A percentile compares a stretch with the other conserved stretches of the same genome.
These are phyloP conservation scores for Hippocampus mohnikei DNA, from an alignment of 2,113 vertebrate species.

Conservation along the genomic window DNA sequence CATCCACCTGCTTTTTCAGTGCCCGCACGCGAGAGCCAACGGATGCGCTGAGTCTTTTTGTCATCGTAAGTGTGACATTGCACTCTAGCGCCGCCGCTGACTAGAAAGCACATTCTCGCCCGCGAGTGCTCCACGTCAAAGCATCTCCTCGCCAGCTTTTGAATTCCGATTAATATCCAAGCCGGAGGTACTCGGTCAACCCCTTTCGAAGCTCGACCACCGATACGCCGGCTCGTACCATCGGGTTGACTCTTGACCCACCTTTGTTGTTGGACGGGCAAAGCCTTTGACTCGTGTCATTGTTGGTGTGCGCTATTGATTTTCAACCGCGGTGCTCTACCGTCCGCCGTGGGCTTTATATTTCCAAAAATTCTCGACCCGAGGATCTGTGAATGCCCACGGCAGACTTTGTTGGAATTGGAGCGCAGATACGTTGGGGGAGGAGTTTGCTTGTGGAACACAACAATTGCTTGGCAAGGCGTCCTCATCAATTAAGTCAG, in stretches of 20 bases:
- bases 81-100: slow-evolving; percentile 18
- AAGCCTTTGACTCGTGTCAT: slow-evolving; percentile 48
- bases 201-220: slow-evolving; percentile 27
- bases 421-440: neutral
- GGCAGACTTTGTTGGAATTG: slow-evolving; percentile 34
- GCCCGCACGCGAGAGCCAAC: slow-evolving; percentile 22
- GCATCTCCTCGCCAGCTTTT: neutral
- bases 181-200: slow-evolving; percentile 11
- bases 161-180: slow-evolving; percentile 7
- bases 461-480: neutral
- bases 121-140: neutral
- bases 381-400: neutral
- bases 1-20: slow-evolving; percentile 60
- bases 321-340: slow-evolving; percentile 19
- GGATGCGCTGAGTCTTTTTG: slow-evolving; percentile 34
- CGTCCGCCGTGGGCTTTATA: slow-evolving; percentile 32
- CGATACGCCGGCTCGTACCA: slow-evolving; percentile 46
- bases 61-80: slow-evolving; percentile 20
- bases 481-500: neutral
- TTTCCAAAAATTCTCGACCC: slow-evolving; percentile 28
- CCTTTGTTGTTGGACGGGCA: slow-evolving; percentile 59
- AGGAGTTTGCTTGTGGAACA: slow-evolving; percentile 2
- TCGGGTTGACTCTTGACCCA: slow-evolving; percentile 42
- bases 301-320: slow-evolving; percentile 64
- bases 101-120: slow-evolving; percentile 25